Base-by-base conservation (phyloP, 2,888 invertebrate species). In the Lycocerus yunnanus region DNA sequence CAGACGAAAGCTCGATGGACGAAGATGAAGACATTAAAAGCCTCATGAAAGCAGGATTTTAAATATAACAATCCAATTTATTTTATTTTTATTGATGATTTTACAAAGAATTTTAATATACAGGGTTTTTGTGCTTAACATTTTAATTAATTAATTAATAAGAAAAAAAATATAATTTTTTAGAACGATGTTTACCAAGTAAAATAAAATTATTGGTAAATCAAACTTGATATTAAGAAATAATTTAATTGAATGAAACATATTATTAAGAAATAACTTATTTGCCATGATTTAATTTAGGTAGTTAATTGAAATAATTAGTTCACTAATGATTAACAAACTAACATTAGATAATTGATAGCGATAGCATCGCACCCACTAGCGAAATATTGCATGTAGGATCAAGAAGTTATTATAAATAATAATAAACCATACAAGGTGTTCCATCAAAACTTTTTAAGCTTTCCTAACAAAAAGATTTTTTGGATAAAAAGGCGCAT, bases 1-100 rank as follows among this genome's bases (percentile, higher is more conserved):
- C 87, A 60, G 87, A 83, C 16, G 83, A 83, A 82, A 88, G 87
- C 80, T 87, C 86, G 82, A 88, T 87, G 79, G 87, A 87, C 78
- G 77, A 77, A 58, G 77, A 77, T 18, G 77, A 77, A 21, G 87
- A 85, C 80, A 80, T 85, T 21, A 84, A 86, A 73, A 84, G 83
- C 76, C 82, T 87, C 68, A 87, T 86, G 84, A 84, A 85, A 78
- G 82, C 82, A 67, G 78, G 86, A 80, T 80, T 86, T 81, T 83
- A 83, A 81, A 81, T 21, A 21, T 59, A 21, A 60, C 11, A 60
- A 18, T 60, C 15, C 60, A 16, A 60, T 18, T 18, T 60, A 63
- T 15, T 63, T 63, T 18, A 63, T n/a, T 63, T 63, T 63, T 15
- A 18, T n/a, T 18, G n/a, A 43, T 43, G 2, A 43, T 43, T 43